These are phyloP conservation scores for Pocota personata DNA, from an alignment of 2,888 invertebrate genomes.

Conservation along the genomic window DNA sequence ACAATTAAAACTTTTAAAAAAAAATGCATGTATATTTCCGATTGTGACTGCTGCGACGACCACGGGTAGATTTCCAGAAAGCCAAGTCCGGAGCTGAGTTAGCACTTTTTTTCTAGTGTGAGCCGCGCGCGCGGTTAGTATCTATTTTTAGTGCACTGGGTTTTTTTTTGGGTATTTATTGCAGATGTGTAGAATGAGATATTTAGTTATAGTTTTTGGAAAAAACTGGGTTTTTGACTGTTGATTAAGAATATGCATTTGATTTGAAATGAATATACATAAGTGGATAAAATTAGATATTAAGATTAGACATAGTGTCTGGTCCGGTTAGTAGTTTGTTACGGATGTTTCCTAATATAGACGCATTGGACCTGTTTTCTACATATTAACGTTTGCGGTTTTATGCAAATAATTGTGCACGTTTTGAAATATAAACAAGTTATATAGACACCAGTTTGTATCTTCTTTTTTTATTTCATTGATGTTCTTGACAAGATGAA, in stretches of 20 bases:
- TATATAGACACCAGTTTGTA: background rate
- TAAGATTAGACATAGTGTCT: constrained; percentile 22
- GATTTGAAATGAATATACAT: background rate
- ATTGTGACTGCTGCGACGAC: background rate
- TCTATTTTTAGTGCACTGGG: background rate
- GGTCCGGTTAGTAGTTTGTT: background rate
- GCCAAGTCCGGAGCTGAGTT: background rate
- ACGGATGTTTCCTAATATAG: background rate
- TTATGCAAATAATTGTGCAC: background rate
- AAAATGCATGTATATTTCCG: background rate
- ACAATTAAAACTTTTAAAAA: background rate
- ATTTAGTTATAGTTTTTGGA: background rate
- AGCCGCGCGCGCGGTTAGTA: background rate
- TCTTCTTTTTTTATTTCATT: background rate
- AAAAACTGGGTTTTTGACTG: background rate
- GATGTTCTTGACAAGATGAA: background rate
- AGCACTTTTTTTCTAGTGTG: background rate
- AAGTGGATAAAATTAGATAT: background rate
- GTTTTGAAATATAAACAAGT: background rate
- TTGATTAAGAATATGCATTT: background rate
- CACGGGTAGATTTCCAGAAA: background rate
- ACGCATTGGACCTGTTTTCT: background rate
- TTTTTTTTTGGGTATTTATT: constrained; percentile 4
- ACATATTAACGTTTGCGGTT: background rate
- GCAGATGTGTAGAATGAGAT: background rate